Evolutionary conservation across 2,797 vertebrate species (phyloP), one percentile per base, ranked within the genome.

Genomic region (Chaetodon trifasciatus): DNA sequence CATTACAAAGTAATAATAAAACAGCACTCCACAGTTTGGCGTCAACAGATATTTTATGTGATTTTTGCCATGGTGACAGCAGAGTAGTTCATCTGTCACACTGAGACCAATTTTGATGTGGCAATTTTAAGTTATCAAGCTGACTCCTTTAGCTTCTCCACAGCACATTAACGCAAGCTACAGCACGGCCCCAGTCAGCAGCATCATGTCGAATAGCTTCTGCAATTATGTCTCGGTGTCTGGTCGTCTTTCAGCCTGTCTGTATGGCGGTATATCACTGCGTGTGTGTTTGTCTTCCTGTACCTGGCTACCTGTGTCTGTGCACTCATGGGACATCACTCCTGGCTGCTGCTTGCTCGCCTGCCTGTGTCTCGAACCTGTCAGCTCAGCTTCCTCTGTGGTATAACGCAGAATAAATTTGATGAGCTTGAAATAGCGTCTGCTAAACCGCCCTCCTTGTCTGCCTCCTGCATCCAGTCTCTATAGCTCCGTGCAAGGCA

Each of bases 361-460:
- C 68, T 69, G 69, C 40, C 80, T 66, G 49, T 70, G 84, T 85
- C 74, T 86, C 44, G 4, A 61, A 81, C 76, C 84, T 88, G 90
- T 85, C 90, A 89, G 74, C 83, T 86, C 74, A 65, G 76, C 81
- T 87, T 89, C 88, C 78, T 88, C 80, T 74, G 73, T 66, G 57
- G 68, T 76, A 49, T 58, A 76, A 87, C 60, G 16, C 68, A 44
- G 83, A 87, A 87, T 82, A 81, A 84, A 75, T 91, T 74, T 84
- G 84, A 93, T 85, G 83, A 91, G 88, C 83, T 86, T 88, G 84
- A 91, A 92, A 89, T 90, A 90, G 86, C 84, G 86, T 83, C 79
- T 70, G 72, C 74, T 86, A 71, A 86, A 85, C 67, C 63, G 2
- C 62, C 78, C 75, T 84, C 67, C 67, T 78, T 46, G 74, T 68